A percentile compares a stretch with the other conserved stretches of the same genome.
Conservation (phyloP, 1,140 invertebrate genomes). For the Solenopsis fugax region DNA sequence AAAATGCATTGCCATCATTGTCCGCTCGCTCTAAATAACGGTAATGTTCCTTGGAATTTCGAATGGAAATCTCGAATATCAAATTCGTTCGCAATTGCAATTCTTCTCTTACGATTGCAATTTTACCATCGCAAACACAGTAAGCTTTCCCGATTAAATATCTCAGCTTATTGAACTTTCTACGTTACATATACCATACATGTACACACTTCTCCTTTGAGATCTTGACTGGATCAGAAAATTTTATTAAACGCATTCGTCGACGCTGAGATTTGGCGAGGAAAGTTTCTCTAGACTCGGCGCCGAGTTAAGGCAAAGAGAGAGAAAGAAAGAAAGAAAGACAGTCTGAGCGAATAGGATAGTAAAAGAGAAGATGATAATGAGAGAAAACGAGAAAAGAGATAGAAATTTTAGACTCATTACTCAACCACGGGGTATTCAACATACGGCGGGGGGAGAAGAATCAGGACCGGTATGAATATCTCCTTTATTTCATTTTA, state of each 20-base stretch:
- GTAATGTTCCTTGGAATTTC: constrained; percentile 14
- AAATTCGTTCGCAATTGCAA: background rate
- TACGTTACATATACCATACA: background rate
- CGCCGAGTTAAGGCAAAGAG: constrained; percentile 25
- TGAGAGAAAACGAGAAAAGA: constrained; percentile 41
- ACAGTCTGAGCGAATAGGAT: background rate
- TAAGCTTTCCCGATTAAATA: constrained; percentile 5
- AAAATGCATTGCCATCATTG: constrained; percentile 30
- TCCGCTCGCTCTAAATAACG: constrained; percentile 30
- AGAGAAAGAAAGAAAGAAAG: background rate
- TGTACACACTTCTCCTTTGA: background rate
- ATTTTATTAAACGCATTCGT: constrained; percentile 72
- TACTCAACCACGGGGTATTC: constrained; percentile 68
- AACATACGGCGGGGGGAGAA: background rate
- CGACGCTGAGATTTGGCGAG: constrained; percentile 56
- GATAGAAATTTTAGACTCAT: constrained; percentile 73
- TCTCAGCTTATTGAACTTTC: constrained; percentile 33
- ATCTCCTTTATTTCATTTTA: constrained; percentile 78
- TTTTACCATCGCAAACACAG: constrained; percentile 4
- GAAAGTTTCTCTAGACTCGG: constrained; percentile 59
- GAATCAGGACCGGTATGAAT: constrained; percentile 73
- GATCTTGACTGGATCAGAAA: constrained; percentile 2
- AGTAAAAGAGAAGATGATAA: constrained; percentile 2
- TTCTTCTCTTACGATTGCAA: constrained; percentile 15
- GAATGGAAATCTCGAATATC: background rate